Percentiles rank a stretch among this genome's conserved stretches.
Conservation (phyloP, 2,888 invertebrate genomes). For the Pyrocoelia pectoralis region DNA sequence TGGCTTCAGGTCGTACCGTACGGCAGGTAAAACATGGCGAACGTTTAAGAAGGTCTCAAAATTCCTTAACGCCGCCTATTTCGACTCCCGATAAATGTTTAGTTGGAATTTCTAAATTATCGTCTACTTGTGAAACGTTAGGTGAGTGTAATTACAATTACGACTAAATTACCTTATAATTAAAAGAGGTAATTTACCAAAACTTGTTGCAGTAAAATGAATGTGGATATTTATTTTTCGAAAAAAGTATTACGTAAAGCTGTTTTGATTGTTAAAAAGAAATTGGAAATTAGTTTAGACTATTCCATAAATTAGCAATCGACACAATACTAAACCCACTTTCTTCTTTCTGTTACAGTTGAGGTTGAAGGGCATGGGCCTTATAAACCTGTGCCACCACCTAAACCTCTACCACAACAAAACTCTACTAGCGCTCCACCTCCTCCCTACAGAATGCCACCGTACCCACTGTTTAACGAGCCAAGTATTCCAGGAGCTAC, state of each 20-base stretch:
- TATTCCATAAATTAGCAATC: too few relatives aligned
- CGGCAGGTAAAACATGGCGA: constrained; percentile 76
- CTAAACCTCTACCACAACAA: constrained; percentile 65
- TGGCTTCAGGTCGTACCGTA: constrained; percentile 72
- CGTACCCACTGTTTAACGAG: constrained; percentile 69
- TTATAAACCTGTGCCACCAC: constrained; percentile 67
- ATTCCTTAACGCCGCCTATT: constrained; percentile 41
- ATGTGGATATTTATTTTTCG: too few relatives aligned
- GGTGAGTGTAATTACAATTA: constrained; percentile 9
- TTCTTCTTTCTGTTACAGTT: constrained; percentile 54
- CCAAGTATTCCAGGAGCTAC: constrained; percentile 62
- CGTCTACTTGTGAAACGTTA: constrained; percentile 9
- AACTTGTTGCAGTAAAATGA: too few relatives aligned
- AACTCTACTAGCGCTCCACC: constrained; percentile 52
- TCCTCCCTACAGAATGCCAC: constrained; percentile 75
- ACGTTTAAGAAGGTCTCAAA: constrained; percentile 56
- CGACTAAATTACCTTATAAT: too few relatives aligned
- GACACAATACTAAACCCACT: too few relatives aligned
- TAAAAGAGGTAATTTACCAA: too few relatives aligned
- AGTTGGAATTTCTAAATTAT: constrained; percentile 5
- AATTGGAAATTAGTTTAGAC: too few relatives aligned
- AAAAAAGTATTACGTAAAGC: too few relatives aligned
- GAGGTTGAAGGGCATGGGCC: constrained; percentile 66
- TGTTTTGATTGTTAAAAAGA: too few relatives aligned
- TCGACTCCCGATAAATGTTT: constrained; percentile 40